Conservation (phyloP, 2,797 vertebrate genomes). For the Intellagama lesueurii region DNA sequence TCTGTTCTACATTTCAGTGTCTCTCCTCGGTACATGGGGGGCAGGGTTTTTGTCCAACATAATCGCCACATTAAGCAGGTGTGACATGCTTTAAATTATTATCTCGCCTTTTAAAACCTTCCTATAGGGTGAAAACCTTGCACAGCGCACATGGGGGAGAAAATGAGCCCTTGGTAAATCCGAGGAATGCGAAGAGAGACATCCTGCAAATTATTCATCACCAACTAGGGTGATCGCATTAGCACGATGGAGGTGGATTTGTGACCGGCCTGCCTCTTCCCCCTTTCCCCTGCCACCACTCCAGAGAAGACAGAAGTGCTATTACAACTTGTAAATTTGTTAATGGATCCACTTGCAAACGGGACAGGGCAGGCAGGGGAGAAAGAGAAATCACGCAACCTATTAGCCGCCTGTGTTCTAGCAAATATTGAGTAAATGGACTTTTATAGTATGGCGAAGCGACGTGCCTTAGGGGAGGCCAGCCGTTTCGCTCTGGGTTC, state of each 20-base stretch:
- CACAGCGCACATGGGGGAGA: constrained; percentile 50
- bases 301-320: constrained; percentile 67
- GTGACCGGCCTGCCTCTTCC: constrained; percentile 25
- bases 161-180: constrained; percentile 60
- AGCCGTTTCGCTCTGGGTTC: constrained; percentile 63
- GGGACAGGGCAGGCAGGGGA: constrained; percentile 49
- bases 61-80: constrained; percentile 26
- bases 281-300: not conserved
- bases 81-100: constrained; percentile 65
- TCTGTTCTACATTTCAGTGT: too few relatives aligned
- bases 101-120: constrained; percentile 67
- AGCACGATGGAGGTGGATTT: constrained; percentile 64
- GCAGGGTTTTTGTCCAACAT: not conserved
- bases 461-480: constrained; percentile 69
- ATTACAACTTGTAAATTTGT: constrained; percentile 72
- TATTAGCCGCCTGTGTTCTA: constrained; percentile 69
- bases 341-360: constrained; percentile 70
- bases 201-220: constrained; percentile 74
- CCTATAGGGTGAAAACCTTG: constrained; percentile 59
- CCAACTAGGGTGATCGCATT: constrained; percentile 74
- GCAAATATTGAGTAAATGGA: constrained; percentile 73
- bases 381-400: constrained; percentile 61
- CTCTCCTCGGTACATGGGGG: not conserved
- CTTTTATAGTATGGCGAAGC: constrained; percentile 72
- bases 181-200: constrained; percentile 67